Conservation (phyloP, 2,888 invertebrate species). For the Leucoptera coffeella region DNA sequence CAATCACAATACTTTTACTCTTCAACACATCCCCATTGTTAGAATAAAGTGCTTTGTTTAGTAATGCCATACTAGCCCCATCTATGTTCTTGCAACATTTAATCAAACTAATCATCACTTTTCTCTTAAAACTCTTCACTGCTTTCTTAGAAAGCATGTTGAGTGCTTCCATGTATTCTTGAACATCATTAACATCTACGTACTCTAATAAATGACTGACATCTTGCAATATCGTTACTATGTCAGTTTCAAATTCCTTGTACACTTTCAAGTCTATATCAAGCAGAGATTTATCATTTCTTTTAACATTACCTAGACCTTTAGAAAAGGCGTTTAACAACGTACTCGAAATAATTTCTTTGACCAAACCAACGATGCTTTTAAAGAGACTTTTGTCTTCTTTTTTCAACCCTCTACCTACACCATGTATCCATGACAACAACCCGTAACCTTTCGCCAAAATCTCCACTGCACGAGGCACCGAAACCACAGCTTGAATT, state of each 20-base stretch:
- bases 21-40: constrained; percentile 18
- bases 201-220: constrained; percentile 16
- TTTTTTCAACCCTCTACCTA: constrained; percentile 15
- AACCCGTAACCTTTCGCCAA: constrained; percentile 64
- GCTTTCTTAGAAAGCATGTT: constrained; percentile 22
- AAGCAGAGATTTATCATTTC: constrained; percentile 12
- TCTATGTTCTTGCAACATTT: constrained; percentile 14
- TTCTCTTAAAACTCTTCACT: constrained; percentile 23
- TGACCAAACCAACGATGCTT: constrained; percentile 15
- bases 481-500: constrained; percentile 54
- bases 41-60: constrained; percentile 16
- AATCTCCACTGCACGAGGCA: constrained; percentile 59
- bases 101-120: constrained; percentile 20
- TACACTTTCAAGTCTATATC: constrained; percentile 21
- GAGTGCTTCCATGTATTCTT: constrained; percentile 19
- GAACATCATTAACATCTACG: constrained; percentile 19
- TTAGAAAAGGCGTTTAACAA: constrained; percentile 18
- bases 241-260: constrained; percentile 28
- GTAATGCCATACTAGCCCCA: constrained; percentile 15
- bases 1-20: constrained; percentile 12
- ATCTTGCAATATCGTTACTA: constrained; percentile 19
- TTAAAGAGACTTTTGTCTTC: constrained; percentile 18
- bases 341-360: constrained; percentile 22
- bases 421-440: constrained; percentile 59
- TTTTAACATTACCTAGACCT: constrained; percentile 12